Percentiles rank a stretch among this genome's conserved stretches.
These are phyloP conservation scores for Athetis lepigone DNA, from an alignment of 2,888 invertebrate genomes.

Conservation along the genomic window DNA sequence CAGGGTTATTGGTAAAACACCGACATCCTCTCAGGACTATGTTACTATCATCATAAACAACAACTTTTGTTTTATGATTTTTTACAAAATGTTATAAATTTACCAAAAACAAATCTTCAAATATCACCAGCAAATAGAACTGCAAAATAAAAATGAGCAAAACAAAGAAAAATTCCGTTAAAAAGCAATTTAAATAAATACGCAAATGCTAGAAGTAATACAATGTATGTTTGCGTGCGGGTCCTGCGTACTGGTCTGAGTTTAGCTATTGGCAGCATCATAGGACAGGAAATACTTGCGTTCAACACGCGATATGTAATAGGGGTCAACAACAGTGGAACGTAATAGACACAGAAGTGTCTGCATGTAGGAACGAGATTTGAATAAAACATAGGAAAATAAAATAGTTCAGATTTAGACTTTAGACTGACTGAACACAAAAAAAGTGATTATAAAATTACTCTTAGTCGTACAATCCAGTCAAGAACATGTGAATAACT, in stretches of 20 bases:
- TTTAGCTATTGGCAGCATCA: constrained; percentile 23
- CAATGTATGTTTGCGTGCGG: constrained; percentile 40
- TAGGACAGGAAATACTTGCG: constrained; percentile 37
- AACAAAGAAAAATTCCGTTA: too few relatives aligned
- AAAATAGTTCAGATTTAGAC: not conserved
- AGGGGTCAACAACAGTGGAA: constrained; percentile 18
- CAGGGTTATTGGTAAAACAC: too few relatives aligned
- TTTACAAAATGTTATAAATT: too few relatives aligned
- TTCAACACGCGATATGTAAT: constrained; percentile 47
- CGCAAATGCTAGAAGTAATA: constrained; percentile 22
- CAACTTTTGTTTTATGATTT: too few relatives aligned
- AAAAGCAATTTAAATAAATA: constrained; percentile 1
- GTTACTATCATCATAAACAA: too few relatives aligned
- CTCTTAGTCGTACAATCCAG: too few relatives aligned
- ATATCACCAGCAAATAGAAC: too few relatives aligned
- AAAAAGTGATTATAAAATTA: too few relatives aligned
- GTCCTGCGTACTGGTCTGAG: constrained; percentile 23
- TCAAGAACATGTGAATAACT: too few relatives aligned
- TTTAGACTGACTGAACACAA: not conserved
- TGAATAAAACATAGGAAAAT: not conserved
- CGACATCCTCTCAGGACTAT: too few relatives aligned
- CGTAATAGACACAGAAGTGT: not conserved
- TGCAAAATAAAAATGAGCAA: too few relatives aligned
- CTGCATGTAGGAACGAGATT: not conserved
- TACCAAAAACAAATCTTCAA: too few relatives aligned